Conservation (phyloP, 2,888 invertebrate species). For the Gisinianus flammeolus region DNA sequence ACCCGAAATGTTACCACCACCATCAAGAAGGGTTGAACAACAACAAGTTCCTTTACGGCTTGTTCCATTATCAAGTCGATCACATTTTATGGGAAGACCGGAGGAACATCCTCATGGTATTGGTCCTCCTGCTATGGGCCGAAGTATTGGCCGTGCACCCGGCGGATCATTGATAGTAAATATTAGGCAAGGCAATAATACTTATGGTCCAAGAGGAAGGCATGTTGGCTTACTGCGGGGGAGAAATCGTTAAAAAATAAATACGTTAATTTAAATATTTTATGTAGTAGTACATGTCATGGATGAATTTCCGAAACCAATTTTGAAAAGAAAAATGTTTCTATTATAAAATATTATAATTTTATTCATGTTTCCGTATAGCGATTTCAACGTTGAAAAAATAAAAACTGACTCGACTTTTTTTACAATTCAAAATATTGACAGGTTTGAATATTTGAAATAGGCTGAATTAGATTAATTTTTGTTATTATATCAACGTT, state of each 20-base stretch:
- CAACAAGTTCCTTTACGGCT: conserved; percentile 28
- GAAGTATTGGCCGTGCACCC: conserved; percentile 48
- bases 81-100: conserved; percentile 45
- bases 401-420: too few species aligned
- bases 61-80: conserved; percentile 45
- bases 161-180: conserved; percentile 54
- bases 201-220: conserved; percentile 29
- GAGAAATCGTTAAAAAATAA: conserved; percentile 22
- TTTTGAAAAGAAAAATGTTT: too few species aligned
- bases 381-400: too few species aligned
- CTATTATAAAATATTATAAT: too few species aligned
- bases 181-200: conserved; percentile 47
- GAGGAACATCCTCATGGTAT: conserved; percentile 37
- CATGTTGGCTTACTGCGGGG: conserved; percentile 31
- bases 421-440: too few species aligned
- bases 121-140: conserved; percentile 35
- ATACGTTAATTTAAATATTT: too few species aligned
- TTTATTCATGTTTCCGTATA: too few species aligned
- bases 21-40: conserved; percentile 27
- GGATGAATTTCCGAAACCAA: too few species aligned
- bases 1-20: not conserved
- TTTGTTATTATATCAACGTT: too few species aligned
- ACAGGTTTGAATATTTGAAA: too few species aligned
- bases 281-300: too few species aligned
- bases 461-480: too few species aligned